These are phyloP conservation scores for Epinotia demarniana DNA, from an alignment of 2,888 invertebrate species.

Conservation along the genomic window DNA sequence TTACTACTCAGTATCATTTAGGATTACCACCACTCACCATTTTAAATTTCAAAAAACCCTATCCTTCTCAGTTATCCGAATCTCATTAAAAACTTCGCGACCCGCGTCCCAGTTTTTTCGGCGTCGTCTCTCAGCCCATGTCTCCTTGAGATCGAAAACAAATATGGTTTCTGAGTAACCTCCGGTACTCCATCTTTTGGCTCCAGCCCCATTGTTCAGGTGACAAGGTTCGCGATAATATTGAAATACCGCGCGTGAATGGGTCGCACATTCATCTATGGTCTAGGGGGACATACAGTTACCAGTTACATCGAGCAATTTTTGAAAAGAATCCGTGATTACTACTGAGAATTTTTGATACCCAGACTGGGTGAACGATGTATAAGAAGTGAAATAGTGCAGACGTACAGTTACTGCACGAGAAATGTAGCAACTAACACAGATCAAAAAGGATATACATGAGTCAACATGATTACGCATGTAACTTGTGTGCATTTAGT, in stretches of 20 bases:
- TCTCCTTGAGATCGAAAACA: constrained; percentile 47
- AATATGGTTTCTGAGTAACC: constrained; percentile 63
- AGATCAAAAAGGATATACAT: no score
- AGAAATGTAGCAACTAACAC: no score
- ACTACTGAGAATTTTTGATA: no score
- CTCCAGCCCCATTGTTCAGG: constrained; percentile 70
- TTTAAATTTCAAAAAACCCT: neutral
- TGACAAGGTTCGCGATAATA: constrained; percentile 78
- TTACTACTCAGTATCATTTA: no score
- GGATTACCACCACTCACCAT: no score
- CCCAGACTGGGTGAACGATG: no score
- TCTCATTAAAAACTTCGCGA: neutral
- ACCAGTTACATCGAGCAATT: constrained; percentile 35
- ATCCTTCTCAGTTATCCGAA: neutral
- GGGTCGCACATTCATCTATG: constrained; percentile 67
- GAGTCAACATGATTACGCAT: no score
- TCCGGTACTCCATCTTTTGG: constrained; percentile 69
- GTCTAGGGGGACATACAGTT: constrained; percentile 58
- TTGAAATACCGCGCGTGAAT: constrained; percentile 75
- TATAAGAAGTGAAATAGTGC: no score
- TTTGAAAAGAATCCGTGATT: neutral
- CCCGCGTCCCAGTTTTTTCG: neutral
- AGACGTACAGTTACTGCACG: no score
- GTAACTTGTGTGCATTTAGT: no score
- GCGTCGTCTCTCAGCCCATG: constrained; percentile 44